Base-by-base conservation (phyloP, 2,888 invertebrate genomes). In the Phortica okadai region DNA sequence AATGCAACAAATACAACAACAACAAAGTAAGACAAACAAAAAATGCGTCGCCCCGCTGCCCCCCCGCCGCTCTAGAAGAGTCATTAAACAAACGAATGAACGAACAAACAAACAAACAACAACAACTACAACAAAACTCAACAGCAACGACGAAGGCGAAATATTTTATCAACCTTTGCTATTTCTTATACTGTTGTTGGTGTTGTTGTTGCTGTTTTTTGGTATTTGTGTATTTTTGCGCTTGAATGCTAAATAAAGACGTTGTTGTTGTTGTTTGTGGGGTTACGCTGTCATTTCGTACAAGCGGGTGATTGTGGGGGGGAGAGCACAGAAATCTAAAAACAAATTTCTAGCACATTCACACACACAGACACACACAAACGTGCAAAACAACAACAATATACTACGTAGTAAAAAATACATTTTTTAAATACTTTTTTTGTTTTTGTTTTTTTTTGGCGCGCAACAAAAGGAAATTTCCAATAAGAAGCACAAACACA, bases 21-120 rank as follows among this genome's bases (percentile, higher is more conserved):
- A 74, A 64, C 59, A 73, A 83, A 87, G 86, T 84, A 87, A 85
- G 85, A 83, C 85, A 88, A 85, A 88, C 85, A 85, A 88, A 87
- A 85, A 82, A 80, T 79, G 33, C 5, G 77, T 74, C 62, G 64
- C 54, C 59, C 16, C 45, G 66, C 75, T 54, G 79, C 56, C 67
- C 62, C 64, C 21, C 50, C 73, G 56, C 44, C 16, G 14, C 73
- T 58, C 74, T 73, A 45, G 67, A 56, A 66, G 54, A 64, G 72
- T 33, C 5, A 2, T 67, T 44, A 8, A 11, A 25, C 64, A 67
- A 78, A 79, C 83, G 86, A 85, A 86, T 85, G 88, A 85, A 85
- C 85, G 88, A 85, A 85, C 85, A 86, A 88, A 88, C 50, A 72
- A 78, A 50, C 73, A 74, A 58, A 80, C 79, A 76, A 77, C 80